These are phyloP conservation scores for Pogonus chalceus DNA, from an alignment of 1,140 invertebrate genomes.

Conservation along the genomic window DNA sequence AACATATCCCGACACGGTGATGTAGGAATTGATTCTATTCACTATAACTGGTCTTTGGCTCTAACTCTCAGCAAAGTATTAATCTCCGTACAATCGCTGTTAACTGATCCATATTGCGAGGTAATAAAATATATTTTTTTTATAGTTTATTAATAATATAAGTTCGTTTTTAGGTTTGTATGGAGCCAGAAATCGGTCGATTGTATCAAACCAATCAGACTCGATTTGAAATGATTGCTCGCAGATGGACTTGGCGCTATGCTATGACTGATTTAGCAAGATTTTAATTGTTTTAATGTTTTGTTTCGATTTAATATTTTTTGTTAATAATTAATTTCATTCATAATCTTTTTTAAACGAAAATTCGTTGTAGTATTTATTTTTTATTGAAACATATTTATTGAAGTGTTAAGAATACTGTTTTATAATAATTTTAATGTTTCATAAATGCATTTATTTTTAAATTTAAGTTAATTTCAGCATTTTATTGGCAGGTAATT, in stretches of 20 bases:
- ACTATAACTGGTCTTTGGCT: conserved; percentile 91
- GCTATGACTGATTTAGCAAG: conserved; percentile 85
- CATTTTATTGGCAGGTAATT: too few relatives aligned
- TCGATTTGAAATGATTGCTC: conserved; percentile 72
- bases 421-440: too few relatives aligned
- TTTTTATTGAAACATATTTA: too few relatives aligned
- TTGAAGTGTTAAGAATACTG: too few relatives aligned
- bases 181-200: conserved; percentile 79
- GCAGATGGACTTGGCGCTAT: conserved; percentile 85
- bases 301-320: too few relatives aligned
- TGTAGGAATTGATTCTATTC: conserved; percentile 89
- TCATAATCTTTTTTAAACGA: too few relatives aligned
- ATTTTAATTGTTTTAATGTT: too few relatives aligned
- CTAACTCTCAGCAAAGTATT: conserved; percentile 85
- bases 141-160: conserved; percentile 5
- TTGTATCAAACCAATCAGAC: conserved; percentile 67
- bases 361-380: too few relatives aligned
- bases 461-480: too few relatives aligned
- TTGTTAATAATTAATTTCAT: too few relatives aligned
- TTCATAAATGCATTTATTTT: too few relatives aligned
- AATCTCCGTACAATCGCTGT: conserved; percentile 80
- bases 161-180: conserved; percentile 56
- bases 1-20: conserved; percentile 94
- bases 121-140: conserved; percentile 31
- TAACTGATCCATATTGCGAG: conserved; percentile 85